These are phyloP conservation scores for Tuberolachnus salignus DNA, from an alignment of 2,888 invertebrate species.

Conservation along the genomic window DNA sequence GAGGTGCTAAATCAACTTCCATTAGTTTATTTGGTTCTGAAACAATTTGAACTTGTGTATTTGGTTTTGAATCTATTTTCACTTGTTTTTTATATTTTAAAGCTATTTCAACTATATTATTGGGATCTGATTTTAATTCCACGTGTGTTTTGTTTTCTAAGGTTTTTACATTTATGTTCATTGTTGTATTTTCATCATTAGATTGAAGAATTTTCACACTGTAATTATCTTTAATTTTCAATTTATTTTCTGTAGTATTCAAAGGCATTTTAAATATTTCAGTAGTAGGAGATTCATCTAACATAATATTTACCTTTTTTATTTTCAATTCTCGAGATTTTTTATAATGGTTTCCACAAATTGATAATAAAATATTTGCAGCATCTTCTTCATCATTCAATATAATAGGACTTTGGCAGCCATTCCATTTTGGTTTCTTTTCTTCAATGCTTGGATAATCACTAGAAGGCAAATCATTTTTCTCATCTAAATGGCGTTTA, in stretches of 20 bases:
- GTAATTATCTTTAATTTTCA: neutral
- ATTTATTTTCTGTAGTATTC: neutral
- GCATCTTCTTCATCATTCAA: conserved; percentile 41
- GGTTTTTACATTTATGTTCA: neutral
- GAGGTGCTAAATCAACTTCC: too few relatives aligned
- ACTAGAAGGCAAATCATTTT: neutral
- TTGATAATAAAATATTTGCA: conserved; percentile 42
- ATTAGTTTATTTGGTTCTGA: too few relatives aligned
- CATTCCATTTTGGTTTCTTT: conserved; percentile 16
- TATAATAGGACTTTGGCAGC: neutral
- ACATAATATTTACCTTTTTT: conserved; percentile 13
- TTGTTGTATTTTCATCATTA: neutral
- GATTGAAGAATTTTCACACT: neutral
- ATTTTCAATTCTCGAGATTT: neutral
- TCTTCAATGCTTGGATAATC: neutral
- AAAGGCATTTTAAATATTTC: neutral
- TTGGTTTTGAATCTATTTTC: too few relatives aligned
- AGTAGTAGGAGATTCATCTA: neutral
- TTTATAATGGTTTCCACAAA: conserved; percentile 13
- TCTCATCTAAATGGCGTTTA: neutral
- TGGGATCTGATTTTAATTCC: too few relatives aligned
- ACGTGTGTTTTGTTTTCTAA: too few relatives aligned
- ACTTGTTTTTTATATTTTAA: too few relatives aligned
- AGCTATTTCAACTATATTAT: too few relatives aligned
- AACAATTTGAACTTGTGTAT: too few relatives aligned